Evolutionary conservation across 2,888 invertebrate species (phyloP), one percentile per base, ranked within the genome.

Genomic region (Andricus quercusramuli): DNA sequence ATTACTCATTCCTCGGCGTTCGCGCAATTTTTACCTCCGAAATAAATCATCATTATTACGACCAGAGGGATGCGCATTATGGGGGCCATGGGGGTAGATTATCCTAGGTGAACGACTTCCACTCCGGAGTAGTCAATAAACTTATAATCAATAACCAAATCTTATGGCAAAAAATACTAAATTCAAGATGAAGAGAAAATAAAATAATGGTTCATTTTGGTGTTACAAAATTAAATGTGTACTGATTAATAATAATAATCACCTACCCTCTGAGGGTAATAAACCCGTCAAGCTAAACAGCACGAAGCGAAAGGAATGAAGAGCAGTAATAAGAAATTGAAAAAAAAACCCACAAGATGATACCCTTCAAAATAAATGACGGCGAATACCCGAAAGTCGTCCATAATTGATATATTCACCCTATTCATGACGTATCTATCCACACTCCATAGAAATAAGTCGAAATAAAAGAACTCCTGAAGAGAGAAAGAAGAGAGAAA

Each of bases 21-120:
- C 93, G 93, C 93, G 93, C 93, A 93, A 94, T 94, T 94, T 94
- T 94, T 94, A 93, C 91, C 93, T 92, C 93, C 88, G 93, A 93
- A 93, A 94, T 94, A 94, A 94, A 94, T 94, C 94, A 94, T 94
- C 94, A 94, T 94, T 94, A 94, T 94, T 94, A 88, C 88, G 94
- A 93, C 93, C 93, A 91, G 91, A 92, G 90, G 90, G 90, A 88
- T 90, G 90, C 89, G 89, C 89, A 91, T 91, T 90, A 90, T 88
- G 86, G 88, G 89, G 86, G 88, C 87, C 85, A 85, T 88, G 85
- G 88, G 89, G 90, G 90, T 89, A 90, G 90, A 90, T 90, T 90
- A 90, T 89, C 89, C 88, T 87, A 87, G 88, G 86, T 86, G 87
- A 86, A 85, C 85, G 82, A 86, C 85, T 56, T n/a, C 17, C 74